phyloP scores from a whole-genome alignment of 2,797 vertebrate species.

The Myiotriccus ornatus region DNA sequence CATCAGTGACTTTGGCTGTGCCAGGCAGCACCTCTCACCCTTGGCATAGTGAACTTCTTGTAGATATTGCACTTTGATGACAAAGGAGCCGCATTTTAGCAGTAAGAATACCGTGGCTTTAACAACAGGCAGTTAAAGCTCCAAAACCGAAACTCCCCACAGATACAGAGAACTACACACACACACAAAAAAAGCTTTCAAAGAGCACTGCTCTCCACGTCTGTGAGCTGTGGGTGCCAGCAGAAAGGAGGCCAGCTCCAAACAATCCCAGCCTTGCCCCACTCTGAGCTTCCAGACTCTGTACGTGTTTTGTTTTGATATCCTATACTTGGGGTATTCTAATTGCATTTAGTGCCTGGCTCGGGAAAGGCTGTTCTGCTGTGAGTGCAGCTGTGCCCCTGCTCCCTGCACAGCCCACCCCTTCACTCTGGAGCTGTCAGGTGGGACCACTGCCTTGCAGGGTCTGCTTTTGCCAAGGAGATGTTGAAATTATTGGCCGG shows the following conservation, averaged over 20 bases:
- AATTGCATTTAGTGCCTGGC: neutral
- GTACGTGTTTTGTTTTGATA: neutral
- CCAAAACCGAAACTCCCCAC: neutral
- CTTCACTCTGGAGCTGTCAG: neutral
- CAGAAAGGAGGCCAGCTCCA: constrained; percentile 10
- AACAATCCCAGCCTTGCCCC: neutral
- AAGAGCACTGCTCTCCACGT: neutral
- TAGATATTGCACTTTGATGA: rapidly evolving
- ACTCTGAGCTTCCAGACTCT: neutral
- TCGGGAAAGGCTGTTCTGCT: neutral
- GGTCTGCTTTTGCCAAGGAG: constrained; percentile 43
- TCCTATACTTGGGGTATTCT: neutral
- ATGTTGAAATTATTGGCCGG: constrained; percentile 3
- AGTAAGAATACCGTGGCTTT: neutral
- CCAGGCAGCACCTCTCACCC: neutral
- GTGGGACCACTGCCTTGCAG: neutral
- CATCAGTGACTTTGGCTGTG: neutral
- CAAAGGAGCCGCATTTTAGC: neutral
- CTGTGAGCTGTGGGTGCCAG: neutral
- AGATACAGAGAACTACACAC: neutral
- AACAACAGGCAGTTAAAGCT: neutral
- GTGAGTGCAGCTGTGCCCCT: neutral
- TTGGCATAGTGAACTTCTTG: too few species aligned
- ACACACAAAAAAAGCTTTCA: neutral
- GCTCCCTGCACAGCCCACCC: neutral